These are phyloP conservation scores for Darevskia nairensis DNA, from an alignment of 2,797 vertebrate species.

Conservation along the genomic window DNA sequence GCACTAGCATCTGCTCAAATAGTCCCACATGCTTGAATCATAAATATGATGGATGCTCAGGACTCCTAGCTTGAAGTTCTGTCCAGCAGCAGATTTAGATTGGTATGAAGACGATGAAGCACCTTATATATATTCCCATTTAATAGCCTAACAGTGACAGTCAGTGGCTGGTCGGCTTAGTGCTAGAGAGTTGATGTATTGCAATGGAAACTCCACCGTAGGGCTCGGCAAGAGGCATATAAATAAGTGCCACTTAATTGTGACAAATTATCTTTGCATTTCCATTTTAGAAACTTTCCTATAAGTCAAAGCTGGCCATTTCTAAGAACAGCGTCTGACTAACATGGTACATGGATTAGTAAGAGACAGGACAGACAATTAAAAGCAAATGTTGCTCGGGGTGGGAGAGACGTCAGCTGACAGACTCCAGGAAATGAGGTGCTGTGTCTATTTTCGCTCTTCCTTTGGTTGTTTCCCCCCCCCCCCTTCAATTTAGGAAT, in stretches of 20 bases:
- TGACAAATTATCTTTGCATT: slow-evolving; percentile 33
- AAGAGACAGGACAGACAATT: background rate
- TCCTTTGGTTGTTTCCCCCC: no score
- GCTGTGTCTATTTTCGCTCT: background rate
- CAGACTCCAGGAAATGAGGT: slow-evolving; percentile 22
- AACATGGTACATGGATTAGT: slow-evolving; percentile 7
- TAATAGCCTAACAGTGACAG: background rate
- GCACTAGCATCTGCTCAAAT: fast-evolving
- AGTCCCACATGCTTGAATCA: background rate
- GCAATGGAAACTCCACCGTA: background rate
- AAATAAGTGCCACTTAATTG: background rate
- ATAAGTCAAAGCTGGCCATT: slow-evolving; percentile 32
- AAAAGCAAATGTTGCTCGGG: background rate
- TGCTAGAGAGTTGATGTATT: fast-evolving
- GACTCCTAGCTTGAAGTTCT: fast-evolving
- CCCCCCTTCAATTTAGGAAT: background rate
- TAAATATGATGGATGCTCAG: fast-evolving
- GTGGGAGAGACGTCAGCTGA: fast-evolving
- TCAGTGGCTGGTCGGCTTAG: background rate
- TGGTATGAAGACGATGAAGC: background rate
- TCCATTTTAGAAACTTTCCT: slow-evolving; percentile 41
- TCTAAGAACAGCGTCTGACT: slow-evolving; percentile 48
- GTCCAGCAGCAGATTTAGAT: fast-evolving
- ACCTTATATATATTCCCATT: fast-evolving
- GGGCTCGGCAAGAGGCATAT: fast-evolving